These are phyloP conservation scores for Alloscopus bannaensis DNA, from an alignment of 2,888 invertebrate species.

Conservation along the genomic window DNA sequence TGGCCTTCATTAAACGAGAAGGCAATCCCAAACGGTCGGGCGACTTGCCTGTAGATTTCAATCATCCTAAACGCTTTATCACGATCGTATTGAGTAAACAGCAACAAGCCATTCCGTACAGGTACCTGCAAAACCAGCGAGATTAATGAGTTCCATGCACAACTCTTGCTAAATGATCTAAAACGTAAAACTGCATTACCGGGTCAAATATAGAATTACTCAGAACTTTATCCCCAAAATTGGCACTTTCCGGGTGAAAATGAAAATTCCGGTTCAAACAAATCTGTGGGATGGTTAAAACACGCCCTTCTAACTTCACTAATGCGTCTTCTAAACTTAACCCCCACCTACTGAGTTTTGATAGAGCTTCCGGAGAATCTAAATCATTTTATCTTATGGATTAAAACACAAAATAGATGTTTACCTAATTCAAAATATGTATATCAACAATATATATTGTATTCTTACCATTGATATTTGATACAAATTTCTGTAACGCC, in stretches of 20 bases:
- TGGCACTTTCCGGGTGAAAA: constrained; percentile 38
- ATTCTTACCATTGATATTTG: constrained; percentile 73
- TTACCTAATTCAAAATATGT: neutral
- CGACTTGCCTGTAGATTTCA: constrained; percentile 50
- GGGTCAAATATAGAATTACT: constrained; percentile 58
- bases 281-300: constrained; percentile 77
- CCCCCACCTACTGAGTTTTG: constrained; percentile 88
- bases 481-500: constrained; percentile 80
- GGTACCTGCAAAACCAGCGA: constrained; percentile 40
- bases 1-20: constrained; percentile 1
- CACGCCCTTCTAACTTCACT: constrained; percentile 80
- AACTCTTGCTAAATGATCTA: neutral
- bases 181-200: constrained; percentile 45
- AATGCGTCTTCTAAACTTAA: constrained; percentile 80
- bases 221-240: constrained; percentile 62
- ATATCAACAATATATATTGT: neutral
- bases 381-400: neutral
- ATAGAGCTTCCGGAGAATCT: constrained; percentile 79
- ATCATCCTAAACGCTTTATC: constrained; percentile 44
- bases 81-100: constrained; percentile 53
- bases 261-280: constrained; percentile 36
- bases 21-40: constrained; percentile 59
- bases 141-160: neutral
- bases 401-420: neutral
- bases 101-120: constrained; percentile 48